Conservation (phyloP, 2,113 vertebrate genomes). For the Genyomyrus donnyi region DNA sequence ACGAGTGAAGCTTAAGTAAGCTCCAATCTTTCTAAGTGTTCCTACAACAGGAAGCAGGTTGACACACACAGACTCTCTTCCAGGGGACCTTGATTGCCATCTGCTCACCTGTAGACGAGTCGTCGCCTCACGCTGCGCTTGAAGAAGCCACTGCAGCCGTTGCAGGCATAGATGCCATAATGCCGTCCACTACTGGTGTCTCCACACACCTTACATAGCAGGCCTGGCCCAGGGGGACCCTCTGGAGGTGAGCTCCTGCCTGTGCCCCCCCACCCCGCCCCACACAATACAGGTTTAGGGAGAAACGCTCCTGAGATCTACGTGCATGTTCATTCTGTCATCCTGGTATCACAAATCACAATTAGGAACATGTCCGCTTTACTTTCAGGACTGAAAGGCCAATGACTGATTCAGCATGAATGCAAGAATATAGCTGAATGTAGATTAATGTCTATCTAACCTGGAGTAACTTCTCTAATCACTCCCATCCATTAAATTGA, state of each 20-base stretch:
- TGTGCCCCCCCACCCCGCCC: background rate
- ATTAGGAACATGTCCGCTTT: background rate
- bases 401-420: background rate
- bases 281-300: background rate
- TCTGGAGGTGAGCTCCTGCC: slow-evolving; percentile 62
- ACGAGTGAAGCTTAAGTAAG: background rate
- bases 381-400: background rate
- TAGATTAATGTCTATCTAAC: background rate
- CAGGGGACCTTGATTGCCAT: background rate
- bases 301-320: background rate
- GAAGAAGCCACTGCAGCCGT: slow-evolving; percentile 98
- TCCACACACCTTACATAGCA: slow-evolving; percentile 87
- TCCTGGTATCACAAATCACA: background rate
- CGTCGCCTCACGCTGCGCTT: slow-evolving; percentile 89
- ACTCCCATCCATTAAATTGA: background rate
- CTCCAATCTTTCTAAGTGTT: background rate
- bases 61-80: background rate
- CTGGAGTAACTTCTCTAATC: background rate
- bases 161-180: slow-evolving; percentile 94
- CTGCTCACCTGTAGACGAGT: slow-evolving; percentile 82
- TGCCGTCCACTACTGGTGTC: slow-evolving; percentile 97
- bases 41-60: background rate
- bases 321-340: background rate
- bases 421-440: background rate
- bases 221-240: slow-evolving; percentile 65